Percentiles rank a stretch among this genome's conserved stretches.
These are phyloP conservation scores for Pissodes strobi DNA, from an alignment of 1,140 invertebrate species.

Conservation along the genomic window DNA sequence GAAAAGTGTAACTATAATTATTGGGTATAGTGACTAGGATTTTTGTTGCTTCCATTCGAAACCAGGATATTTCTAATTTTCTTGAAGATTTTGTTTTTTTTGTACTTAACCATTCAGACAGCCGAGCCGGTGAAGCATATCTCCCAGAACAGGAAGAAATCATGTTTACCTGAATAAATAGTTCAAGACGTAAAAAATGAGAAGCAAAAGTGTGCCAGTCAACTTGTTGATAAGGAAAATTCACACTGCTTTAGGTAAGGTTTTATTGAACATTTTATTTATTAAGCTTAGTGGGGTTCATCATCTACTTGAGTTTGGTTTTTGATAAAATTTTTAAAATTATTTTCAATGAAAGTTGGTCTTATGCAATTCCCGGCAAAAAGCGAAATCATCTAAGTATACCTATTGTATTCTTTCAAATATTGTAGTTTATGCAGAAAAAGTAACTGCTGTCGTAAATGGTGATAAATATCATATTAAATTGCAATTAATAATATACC, in stretches of 20 bases:
- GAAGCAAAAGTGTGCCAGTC: conserved; percentile 43
- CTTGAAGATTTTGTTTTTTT: background rate
- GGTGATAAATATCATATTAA: too few relatives aligned
- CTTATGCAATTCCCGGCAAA: too few relatives aligned
- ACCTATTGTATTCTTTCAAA: too few relatives aligned
- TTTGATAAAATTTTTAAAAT: too few relatives aligned
- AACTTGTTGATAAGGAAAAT: conserved; percentile 42
- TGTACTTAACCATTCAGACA: background rate
- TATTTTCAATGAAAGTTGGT: too few relatives aligned
- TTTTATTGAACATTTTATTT: background rate
- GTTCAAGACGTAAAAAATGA: conserved; percentile 24
- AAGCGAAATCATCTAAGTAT: too few relatives aligned
- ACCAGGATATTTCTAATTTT: background rate
- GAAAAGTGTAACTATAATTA: background rate
- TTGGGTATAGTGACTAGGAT: background rate
- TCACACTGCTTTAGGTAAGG: conserved; percentile 39
- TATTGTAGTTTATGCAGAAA: too few relatives aligned
- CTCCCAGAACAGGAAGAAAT: background rate
- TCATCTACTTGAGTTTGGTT: too few relatives aligned
- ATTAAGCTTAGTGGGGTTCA: background rate
- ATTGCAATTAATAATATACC: too few relatives aligned
- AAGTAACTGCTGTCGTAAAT: too few relatives aligned
- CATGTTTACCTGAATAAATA: background rate
- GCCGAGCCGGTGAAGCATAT: too few relatives aligned
- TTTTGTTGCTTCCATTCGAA: background rate